Conservation (phyloP, 2,797 vertebrate species). For the Alectoris magna region DNA sequence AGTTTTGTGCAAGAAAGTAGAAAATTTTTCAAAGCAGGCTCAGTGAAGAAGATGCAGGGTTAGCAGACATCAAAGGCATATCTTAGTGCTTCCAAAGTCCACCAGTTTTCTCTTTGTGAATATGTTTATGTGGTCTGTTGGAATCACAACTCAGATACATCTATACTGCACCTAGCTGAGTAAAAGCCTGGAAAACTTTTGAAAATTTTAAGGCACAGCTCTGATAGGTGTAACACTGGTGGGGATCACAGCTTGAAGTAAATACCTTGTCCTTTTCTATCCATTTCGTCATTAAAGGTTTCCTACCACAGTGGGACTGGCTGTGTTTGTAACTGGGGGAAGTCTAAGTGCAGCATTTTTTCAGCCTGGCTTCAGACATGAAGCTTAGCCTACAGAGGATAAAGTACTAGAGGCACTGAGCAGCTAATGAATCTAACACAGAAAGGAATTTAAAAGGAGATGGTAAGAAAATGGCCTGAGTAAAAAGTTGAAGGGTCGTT, state of each 20-base stretch:
- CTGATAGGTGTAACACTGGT: not conserved
- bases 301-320: not conserved
- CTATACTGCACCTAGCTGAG: not conserved
- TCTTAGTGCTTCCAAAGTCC: not conserved
- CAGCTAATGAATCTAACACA: not conserved
- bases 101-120: rapidly evolving
- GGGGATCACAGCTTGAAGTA: not conserved
- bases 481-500: not conserved
- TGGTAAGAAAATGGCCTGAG: not conserved
- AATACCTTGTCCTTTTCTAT: not conserved
- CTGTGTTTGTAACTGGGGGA: rapidly evolving
- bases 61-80: not conserved
- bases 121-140: not conserved
- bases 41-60: not conserved
- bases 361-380: not conserved
- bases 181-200: not conserved
- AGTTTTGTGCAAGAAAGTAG: not conserved
- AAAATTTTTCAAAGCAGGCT: not conserved
- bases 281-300: not conserved
- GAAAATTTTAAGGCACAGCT: too few relatives aligned
- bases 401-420: not conserved
- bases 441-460: not conserved
- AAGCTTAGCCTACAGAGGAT: not conserved
- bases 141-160: not conserved
- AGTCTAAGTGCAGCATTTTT: not conserved